Conservation (phyloP, 1,140 invertebrate genomes). For the Lepidurus packardi region DNA sequence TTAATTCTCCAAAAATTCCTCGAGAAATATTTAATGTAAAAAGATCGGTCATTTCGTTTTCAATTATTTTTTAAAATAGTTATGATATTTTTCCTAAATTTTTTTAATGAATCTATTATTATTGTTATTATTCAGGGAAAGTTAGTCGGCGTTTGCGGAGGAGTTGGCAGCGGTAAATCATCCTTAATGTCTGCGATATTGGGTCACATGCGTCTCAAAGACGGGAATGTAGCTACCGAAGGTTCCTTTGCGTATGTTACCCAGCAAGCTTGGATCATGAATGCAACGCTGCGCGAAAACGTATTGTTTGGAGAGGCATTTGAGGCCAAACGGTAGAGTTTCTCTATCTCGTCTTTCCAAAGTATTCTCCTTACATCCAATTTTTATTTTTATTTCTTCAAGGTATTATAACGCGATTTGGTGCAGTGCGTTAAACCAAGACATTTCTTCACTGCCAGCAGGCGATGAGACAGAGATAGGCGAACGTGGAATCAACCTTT, state of each 20-base stretch:
- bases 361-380: background rate
- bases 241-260: slow-evolving; percentile 59
- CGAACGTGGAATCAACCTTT: slow-evolving; percentile 55
- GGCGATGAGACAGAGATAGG: slow-evolving; percentile 61
- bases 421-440: slow-evolving; percentile 52
- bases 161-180: slow-evolving; percentile 60
- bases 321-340: slow-evolving; percentile 40
- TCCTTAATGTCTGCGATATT: slow-evolving; percentile 58
- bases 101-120: background rate
- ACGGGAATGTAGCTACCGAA: slow-evolving; percentile 52
- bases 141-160: slow-evolving; percentile 60
- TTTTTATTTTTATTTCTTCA: slow-evolving; percentile 27
- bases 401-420: slow-evolving; percentile 51
- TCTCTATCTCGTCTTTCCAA: background rate
- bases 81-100: background rate
- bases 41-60: background rate
- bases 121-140: slow-evolving; percentile 46
- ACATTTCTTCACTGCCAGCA: slow-evolving; percentile 52
- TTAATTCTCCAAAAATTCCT: background rate
- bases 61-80: background rate
- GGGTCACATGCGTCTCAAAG: slow-evolving; percentile 51
- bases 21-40: slow-evolving; percentile 1
- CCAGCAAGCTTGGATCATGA: slow-evolving; percentile 62
- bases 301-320: slow-evolving; percentile 58
- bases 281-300: slow-evolving; percentile 61